These are phyloP conservation scores for Metopia argyrocephala DNA, from an alignment of 2,888 invertebrate species.

Conservation along the genomic window DNA sequence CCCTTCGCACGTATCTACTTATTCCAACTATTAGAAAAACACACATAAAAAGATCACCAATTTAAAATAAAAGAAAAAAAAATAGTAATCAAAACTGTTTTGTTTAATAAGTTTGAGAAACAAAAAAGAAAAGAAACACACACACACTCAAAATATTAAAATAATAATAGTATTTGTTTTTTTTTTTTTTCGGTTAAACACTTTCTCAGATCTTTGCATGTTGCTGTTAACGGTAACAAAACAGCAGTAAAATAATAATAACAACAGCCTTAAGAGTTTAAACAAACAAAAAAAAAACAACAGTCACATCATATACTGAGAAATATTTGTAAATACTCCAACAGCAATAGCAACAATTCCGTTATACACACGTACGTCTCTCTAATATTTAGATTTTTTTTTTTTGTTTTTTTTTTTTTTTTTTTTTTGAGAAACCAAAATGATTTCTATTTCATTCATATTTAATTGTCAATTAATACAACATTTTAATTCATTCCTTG, in stretches of 20 bases:
- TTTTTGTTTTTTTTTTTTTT: not conserved
- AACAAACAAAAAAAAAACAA: not conserved
- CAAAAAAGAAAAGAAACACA: not conserved
- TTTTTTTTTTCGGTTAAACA: constrained; percentile 35
- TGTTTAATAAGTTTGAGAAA: not conserved
- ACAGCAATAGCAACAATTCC: too few species aligned
- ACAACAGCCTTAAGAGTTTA: constrained; percentile 2
- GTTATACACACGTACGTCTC: not conserved
- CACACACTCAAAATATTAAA: too few species aligned
- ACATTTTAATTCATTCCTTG: not conserved
- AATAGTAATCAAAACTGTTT: constrained; percentile 17
- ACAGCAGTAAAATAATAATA: constrained; percentile 11
- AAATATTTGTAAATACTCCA: too few species aligned
- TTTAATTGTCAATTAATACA: not conserved
- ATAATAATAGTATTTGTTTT: constrained; percentile 8
- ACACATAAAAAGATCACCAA: not conserved
- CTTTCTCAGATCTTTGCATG: constrained; percentile 47
- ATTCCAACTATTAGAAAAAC: not conserved
- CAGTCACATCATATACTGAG: too few species aligned
- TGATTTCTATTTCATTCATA: not conserved
- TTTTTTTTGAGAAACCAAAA: not conserved
- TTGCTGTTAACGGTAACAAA: constrained; percentile 27
- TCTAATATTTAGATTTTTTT: too few species aligned
- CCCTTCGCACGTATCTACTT: not conserved
- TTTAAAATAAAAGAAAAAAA: constrained; percentile 15